Conservation (phyloP, 2,113 vertebrate species). For the Heterotilapia buettikoferi region DNA sequence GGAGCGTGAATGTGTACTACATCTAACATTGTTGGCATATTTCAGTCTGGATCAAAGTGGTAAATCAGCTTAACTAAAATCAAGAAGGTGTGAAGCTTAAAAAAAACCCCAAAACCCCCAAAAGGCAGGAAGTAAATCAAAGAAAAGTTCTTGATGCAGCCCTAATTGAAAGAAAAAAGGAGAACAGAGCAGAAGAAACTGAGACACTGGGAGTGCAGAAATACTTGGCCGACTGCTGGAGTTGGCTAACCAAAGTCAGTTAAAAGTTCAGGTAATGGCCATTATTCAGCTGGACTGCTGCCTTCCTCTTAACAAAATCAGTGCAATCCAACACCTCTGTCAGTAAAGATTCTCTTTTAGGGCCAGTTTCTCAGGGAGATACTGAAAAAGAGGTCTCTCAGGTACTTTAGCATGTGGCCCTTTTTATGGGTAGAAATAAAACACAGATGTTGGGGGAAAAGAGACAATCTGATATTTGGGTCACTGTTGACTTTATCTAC, state of each 20-base stretch:
- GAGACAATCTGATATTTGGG: background rate
- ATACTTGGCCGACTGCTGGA: background rate
- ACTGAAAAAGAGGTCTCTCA: background rate
- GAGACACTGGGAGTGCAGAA: background rate
- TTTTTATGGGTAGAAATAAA: background rate
- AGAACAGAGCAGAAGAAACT: background rate
- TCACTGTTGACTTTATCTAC: background rate
- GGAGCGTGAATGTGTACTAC: background rate
- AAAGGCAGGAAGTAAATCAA: background rate
- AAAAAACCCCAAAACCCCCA: background rate
- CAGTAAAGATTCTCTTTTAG: background rate
- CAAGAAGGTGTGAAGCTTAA: background rate
- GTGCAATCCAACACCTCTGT: background rate
- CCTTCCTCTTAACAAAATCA: background rate
- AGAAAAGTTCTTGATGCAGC: background rate
- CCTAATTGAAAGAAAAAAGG: background rate
- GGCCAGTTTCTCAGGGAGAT: background rate
- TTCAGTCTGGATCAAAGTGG: background rate
- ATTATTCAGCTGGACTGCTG: background rate
- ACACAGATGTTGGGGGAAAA: background rate
- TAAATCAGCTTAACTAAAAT: background rate
- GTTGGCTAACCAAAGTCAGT: background rate
- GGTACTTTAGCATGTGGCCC: background rate
- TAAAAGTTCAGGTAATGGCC: constrained; percentile 13
- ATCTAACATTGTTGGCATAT: background rate